Base-by-base conservation (phyloP, 2,888 invertebrate species). In the Peribatodes rhomboidaria region DNA sequence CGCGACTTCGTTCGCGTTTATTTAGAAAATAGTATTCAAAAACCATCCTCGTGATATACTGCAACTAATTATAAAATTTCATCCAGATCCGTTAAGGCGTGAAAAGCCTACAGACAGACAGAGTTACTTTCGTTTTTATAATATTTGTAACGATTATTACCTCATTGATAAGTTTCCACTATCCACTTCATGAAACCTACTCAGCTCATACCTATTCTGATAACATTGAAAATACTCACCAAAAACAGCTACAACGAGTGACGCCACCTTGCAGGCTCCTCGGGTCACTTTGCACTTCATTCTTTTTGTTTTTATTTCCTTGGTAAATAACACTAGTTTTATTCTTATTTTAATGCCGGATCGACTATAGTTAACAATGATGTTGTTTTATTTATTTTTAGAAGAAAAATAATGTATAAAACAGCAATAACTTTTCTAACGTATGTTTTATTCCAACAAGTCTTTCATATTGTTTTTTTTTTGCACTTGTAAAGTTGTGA, bases 201-300 rank as follows among this genome's bases (percentile, higher is more conserved):
- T 35, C 3, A 35, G 35, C 9, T 11, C 1, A 35, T 35, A 35
- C 11, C 9, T 9, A 35, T 35, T 7, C 3, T 35, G 35, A 35
- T 3, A 7, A 7, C 3, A 35, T 35, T 11, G 9, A 41, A 10
- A 16, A 10, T 6, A 49, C 49, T 49, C 6, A 49, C 49, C 33
- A 10, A 49, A 33, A 16, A 49, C 11, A 16, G 16, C 31, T 10
- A 16, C 31, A 11, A 49, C 11, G 33, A 33, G 11, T 6, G 16
- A 14, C 31, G 31, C 14, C 33, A 31, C 10, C 16, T 33, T 31
- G 49, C 1, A 7, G 16, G 16, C 16, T n/a, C 49, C 11, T 49
- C 6, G 31, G 33, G 49, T 49, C 31, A 33, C 49, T 33, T 49
- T 49, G 49, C 11, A 49, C 16, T 49, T 49, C 49, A 49, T 49